Conservation (phyloP, 2,888 invertebrate species). For the Erebia palarica region DNA sequence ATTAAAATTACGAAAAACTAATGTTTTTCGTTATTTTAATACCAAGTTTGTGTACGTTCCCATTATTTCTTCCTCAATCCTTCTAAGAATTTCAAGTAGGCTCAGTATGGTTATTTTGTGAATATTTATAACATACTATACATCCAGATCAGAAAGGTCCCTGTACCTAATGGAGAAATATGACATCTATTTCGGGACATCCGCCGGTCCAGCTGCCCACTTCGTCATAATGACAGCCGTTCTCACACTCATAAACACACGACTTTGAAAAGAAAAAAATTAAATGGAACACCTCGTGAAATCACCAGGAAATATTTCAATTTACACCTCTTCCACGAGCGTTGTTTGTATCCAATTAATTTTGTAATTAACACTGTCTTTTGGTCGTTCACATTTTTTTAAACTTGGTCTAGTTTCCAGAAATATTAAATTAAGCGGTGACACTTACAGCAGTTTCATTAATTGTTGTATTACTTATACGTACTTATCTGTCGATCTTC, state of each 20-base stretch:
- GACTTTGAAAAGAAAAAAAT: slow-evolving; percentile 63
- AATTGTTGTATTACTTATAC: too few relatives aligned
- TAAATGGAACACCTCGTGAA: slow-evolving; percentile 60
- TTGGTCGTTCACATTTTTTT: not conserved
- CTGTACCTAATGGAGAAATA: slow-evolving; percentile 20
- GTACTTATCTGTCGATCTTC: too few relatives aligned
- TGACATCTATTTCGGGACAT: slow-evolving; percentile 69
- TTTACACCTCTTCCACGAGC: slow-evolving; percentile 27
- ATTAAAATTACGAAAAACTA: not conserved
- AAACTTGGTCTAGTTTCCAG: not conserved
- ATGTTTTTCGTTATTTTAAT: too few relatives aligned
- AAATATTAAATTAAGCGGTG: too few relatives aligned
- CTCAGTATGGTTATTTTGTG: not conserved
- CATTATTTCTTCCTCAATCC: not conserved
- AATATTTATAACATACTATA: not conserved
- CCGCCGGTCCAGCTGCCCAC: slow-evolving; percentile 75
- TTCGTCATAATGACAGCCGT: slow-evolving; percentile 70
- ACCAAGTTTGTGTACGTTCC: not conserved
- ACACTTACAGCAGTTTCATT: too few relatives aligned
- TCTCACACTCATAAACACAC: slow-evolving; percentile 62
- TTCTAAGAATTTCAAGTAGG: not conserved
- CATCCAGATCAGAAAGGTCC: not conserved
- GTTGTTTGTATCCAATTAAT: slow-evolving; percentile 25
- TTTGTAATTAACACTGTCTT: slow-evolving; percentile 15
- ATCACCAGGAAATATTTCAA: slow-evolving; percentile 45